Evolutionary conservation across 1,140 invertebrate genomes (phyloP).

Genomic region (Zaprionus tsacasi): DNA sequence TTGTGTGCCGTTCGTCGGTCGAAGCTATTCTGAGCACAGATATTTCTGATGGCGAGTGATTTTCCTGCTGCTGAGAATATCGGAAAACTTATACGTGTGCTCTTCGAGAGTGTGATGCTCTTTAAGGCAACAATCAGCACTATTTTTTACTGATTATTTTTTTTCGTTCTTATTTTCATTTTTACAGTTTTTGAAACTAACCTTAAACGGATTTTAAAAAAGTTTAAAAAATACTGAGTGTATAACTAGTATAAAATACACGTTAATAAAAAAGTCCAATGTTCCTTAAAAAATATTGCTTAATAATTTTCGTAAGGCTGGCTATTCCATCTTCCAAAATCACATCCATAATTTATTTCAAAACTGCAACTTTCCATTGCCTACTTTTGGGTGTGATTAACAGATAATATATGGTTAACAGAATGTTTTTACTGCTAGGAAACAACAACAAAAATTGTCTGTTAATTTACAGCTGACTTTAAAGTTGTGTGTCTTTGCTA

Average conservation of each 20-base stretch:
- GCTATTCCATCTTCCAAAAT: background rate
- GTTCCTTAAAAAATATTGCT: too few relatives aligned
- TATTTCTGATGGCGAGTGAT: constrained; percentile 45
- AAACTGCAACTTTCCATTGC: too few relatives aligned
- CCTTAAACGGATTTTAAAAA: background rate
- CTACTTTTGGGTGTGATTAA: too few relatives aligned
- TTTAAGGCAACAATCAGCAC: background rate
- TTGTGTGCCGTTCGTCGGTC: constrained; percentile 69
- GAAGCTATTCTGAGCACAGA: constrained; percentile 69
- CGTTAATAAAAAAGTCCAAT: too few relatives aligned
- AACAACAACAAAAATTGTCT: too few relatives aligned
- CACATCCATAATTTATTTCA: too few relatives aligned
- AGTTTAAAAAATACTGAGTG: too few relatives aligned
- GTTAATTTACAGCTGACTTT: constrained; percentile 14
- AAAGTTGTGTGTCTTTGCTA: constrained; percentile 19
- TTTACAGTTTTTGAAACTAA: background rate
- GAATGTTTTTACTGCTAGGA: too few relatives aligned
- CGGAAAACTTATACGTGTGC: constrained; percentile 50
- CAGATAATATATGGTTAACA: too few relatives aligned
- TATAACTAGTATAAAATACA: too few relatives aligned
- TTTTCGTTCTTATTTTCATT: background rate
- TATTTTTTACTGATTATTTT: background rate
- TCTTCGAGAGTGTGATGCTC: constrained; percentile 34
- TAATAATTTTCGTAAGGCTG: too few relatives aligned
- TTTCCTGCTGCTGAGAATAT: constrained; percentile 48